Base-by-base conservation (phyloP, 2,797 vertebrate species). In the Furcifer pardalis region DNA sequence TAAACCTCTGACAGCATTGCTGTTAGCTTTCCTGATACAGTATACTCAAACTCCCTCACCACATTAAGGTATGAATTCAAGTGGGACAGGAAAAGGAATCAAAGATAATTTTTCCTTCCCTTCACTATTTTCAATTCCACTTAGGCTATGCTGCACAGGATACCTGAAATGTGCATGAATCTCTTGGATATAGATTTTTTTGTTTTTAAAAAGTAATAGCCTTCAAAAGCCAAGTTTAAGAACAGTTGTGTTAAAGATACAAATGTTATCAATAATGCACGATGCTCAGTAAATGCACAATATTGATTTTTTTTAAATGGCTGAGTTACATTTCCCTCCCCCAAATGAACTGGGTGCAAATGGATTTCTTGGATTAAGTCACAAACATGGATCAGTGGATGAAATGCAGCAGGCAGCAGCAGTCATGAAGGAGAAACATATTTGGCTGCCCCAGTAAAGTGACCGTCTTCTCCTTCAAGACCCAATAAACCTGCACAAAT, bases 401-500 rank as follows among this genome's bases (percentile, higher is more conserved):
- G 77, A 91, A 87, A 85, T 52, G 27, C 19, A 66, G 27, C 35
- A 21, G 80, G 60, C 15, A 42, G n/a, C 35, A 87, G 44, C 44
- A 86, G 76, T 71, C 87, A 35, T 35, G 52, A 82, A 15, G 49
- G 74, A 82, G 88, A 89, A 90, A 86, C 4, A 19, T 90, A 87
- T 85, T 88, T 88, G 13, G 75, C 86, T 91, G 86, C 90, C 91
- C 76, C 84, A 90, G 60, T 89, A 89, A 91, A 84, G 76, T 89
- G 92, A 82, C 90, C 91, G 91, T 89, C 89, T 90, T 89, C 42
- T 46, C 84, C 94, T 85, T 89, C 74, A 84, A 88, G 88, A 91
- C 89, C 90, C 91, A 90, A 88, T 95, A 94, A 88, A 88, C 37
- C 5, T 65, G 69, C 69, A 81, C 72, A 80, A 94, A 93, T 94